These are phyloP conservation scores for Riptortus pedestris DNA, from an alignment of 1,140 invertebrate species.

Conservation along the genomic window DNA sequence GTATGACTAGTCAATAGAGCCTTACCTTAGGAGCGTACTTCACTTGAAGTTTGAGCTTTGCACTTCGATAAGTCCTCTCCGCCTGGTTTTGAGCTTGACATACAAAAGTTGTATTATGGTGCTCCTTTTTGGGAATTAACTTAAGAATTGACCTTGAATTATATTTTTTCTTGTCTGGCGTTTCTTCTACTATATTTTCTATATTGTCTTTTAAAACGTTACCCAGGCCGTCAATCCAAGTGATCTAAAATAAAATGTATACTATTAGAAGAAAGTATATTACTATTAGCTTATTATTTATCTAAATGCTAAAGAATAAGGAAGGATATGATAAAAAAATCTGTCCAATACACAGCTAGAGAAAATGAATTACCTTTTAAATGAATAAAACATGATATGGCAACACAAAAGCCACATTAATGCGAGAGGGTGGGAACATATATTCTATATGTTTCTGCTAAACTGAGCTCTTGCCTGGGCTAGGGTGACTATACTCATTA, in stretches of 20 bases:
- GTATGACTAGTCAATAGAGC: too few species aligned
- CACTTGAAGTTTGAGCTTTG: conserved; percentile 65
- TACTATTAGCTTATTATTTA: not conserved
- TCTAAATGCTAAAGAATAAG: not conserved
- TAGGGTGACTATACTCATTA: too few species aligned
- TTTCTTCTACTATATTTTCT: conserved; percentile 57
- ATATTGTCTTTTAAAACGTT: conserved; percentile 63
- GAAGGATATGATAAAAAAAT: not conserved
- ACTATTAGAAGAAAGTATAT: not conserved
- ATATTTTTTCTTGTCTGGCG: conserved; percentile 64
- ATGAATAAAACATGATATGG: too few species aligned
- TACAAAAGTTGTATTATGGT: conserved; percentile 82
- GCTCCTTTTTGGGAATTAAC: conserved; percentile 68
- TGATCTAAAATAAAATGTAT: conserved; percentile 53
- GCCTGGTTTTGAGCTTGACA: conserved; percentile 83
- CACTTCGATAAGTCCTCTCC: conserved; percentile 65
- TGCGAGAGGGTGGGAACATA: too few species aligned
- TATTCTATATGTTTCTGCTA: too few species aligned
- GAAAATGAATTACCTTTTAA: too few species aligned
- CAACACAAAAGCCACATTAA: too few species aligned
- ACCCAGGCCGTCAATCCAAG: conserved; percentile 75
- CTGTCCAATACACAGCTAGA: too few species aligned
- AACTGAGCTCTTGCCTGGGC: too few species aligned
- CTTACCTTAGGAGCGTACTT: conserved; percentile 79
- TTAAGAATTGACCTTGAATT: conserved; percentile 76